Percentiles rank a stretch among this genome's conserved stretches.
Evolutionary conservation across 2,113 vertebrate genomes (phyloP).

Genomic region (Chroicocephalus ridibundus): DNA sequence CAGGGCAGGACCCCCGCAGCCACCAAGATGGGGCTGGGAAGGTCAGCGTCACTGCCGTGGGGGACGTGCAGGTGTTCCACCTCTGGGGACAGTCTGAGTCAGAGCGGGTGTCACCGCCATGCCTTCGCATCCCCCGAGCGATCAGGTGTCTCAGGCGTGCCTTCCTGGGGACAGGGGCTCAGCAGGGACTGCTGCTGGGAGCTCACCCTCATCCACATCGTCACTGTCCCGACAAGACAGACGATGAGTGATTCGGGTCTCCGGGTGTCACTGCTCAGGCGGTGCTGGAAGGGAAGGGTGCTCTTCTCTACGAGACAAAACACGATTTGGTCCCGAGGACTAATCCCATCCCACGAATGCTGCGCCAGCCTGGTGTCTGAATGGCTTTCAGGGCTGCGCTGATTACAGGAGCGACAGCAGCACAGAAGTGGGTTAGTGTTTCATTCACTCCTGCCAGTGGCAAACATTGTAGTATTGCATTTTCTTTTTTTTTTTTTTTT

Average conservation of each 20-base stretch:
- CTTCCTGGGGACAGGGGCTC: neutral
- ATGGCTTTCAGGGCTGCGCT: neutral
- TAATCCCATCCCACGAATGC: neutral
- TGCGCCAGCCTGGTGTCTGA: neutral
- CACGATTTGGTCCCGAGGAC: neutral
- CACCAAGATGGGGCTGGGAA: neutral
- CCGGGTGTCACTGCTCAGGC: neutral
- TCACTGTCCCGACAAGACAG: neutral
- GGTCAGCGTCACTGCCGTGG: neutral
- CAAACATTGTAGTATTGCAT: neutral
- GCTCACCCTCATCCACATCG: neutral
- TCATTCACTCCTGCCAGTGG: neutral
- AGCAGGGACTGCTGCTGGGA: neutral
- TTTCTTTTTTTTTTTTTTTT: neutral
- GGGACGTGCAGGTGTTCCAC: neutral
- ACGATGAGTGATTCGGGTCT: accelerated
- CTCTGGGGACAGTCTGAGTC: neutral
- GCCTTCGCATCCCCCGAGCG: neutral
- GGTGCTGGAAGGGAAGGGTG: neutral
- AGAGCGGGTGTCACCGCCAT: neutral
- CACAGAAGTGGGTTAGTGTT: neutral
- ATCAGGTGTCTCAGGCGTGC: neutral
- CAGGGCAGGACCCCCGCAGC: neutral
- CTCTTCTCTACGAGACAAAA: neutral
- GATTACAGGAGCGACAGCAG: neutral